Conservation (phyloP, 2,888 invertebrate genomes). For the Cephonodes hylas region DNA sequence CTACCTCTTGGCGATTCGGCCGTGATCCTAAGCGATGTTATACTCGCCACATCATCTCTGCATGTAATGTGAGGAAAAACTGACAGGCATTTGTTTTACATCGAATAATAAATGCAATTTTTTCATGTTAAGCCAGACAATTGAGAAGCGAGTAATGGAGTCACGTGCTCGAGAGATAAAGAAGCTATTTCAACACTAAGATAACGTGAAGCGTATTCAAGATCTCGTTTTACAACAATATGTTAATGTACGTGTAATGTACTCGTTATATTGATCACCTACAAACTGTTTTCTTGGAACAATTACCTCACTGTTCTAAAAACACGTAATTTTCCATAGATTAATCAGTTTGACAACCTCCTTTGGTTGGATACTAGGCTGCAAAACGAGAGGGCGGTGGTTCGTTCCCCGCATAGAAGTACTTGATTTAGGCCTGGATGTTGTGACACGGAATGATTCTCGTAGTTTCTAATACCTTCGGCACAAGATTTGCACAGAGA, state of each 20-base stretch:
- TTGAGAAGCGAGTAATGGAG: not conserved
- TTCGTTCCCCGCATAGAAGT: too few relatives aligned
- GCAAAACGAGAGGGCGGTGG: too few relatives aligned
- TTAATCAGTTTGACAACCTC: not conserved
- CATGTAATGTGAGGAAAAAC: not conserved
- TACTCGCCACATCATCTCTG: too few relatives aligned
- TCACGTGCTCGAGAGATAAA: constrained; percentile 39
- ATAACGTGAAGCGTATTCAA: constrained; percentile 25
- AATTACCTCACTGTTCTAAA: not conserved
- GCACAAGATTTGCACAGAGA: too few relatives aligned
- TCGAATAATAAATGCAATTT: not conserved
- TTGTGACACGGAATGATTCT: too few relatives aligned
- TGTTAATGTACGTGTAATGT: constrained; percentile 19
- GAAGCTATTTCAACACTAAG: constrained; percentile 26
- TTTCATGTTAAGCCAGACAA: not conserved
- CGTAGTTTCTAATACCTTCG: too few relatives aligned
- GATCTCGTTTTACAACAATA: constrained; percentile 17
- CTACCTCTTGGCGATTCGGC: too few relatives aligned
- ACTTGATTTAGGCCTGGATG: too few relatives aligned
- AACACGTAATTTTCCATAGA: not conserved
- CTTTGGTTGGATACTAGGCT: too few relatives aligned
- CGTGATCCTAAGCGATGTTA: too few relatives aligned
- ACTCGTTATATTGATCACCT: constrained; percentile 11
- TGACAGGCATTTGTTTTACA: not conserved
- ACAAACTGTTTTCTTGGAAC: not conserved